Evolutionary conservation across 2,888 invertebrate species (phyloP), one percentile per base, ranked within the genome.

Genomic region (Rotaria macrura): DNA sequence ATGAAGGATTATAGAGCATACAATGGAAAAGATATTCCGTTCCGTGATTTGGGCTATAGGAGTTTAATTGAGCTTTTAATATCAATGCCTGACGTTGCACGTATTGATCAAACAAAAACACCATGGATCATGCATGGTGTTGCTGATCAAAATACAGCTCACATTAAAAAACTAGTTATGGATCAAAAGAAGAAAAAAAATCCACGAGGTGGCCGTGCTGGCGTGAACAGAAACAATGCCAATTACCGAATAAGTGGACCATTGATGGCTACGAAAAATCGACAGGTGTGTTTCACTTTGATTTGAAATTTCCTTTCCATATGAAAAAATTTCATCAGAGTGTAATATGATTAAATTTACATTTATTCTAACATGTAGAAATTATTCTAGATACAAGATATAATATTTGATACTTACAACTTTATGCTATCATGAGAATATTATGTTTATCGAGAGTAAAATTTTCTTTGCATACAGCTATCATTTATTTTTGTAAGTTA

Each of bases 71-170:
- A 79, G 9, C n/a, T 79, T 25, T 79, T 79, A n/a, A n/a, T 0
- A 79, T 79, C 79, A n/a, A 79, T 79, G 79, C 79, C 79, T 23
- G 79, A 79, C n/a, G 79, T 79, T 23, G 79, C 79, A 10, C 23
- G 43, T 20, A 79, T 79, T 43, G 79, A 79, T 40, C 6, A 40
- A 25, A 43, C 6, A 1, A 29, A 7, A 65, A 7, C 1, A 12
- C 43, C 79, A 25, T 4, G 25, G 2, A 43, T n/a, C 7, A 40
- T 79, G 12, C 79, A 79, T 43, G 79, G 79, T 43, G 43, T 79
- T 40, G 79, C 79, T 25, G 79, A 79, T 40, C 23, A 79, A 43
- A 40, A 7, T 43, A 79, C 79, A 12, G n/a, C 3, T 4, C 79
- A 79, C n/a, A 40, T 79, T 14, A 79, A 79, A 43, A 43, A 79